Evolutionary conservation across 2,113 vertebrate genomes (phyloP), one percentile per base, ranked within the genome.

Genomic region (Lepisosteus osseus): DNA sequence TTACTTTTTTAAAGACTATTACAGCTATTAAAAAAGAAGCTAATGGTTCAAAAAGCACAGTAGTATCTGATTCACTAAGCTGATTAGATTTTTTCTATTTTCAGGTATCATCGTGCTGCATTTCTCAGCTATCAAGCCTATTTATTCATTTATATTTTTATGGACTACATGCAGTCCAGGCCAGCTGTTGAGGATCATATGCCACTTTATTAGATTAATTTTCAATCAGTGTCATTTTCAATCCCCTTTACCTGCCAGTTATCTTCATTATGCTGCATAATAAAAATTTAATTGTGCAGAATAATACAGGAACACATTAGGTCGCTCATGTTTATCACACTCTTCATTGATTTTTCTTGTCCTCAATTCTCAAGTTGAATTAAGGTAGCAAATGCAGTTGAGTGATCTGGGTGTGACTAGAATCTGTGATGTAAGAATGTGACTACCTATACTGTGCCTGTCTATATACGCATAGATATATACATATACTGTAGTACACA

Each of bases 181-280:
- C 84, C 84, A 87, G 85, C 88, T 88, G 86, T 79, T 88, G 82
- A 79, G 84, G 87, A 88, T 89, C 85, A 85, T 77, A 78, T 86
- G 86, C 83, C 74, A 74, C 74, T 85, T 88, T 87, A 91, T 90
- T 93, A 85, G 83, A 92, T 93, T 93, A 91, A 93, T 87, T 89
- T 88, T 82, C 81, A 79, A 87, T 84, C 84, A 82, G 77, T 57
- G 80, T 87, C 77, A 80, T 86, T 92, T 93, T 84, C 84, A 86
- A 77, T 87, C 75, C 79, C 84, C 78, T 85, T 89, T 87, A 89
- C 86, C 87, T 89, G 85, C 87, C 76, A 70, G 74, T 84, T 84
- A 82, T 76, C 70, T 84, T 86, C 85, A 91, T 92, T 88, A 94
- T 59, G 78, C 77, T 79, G 78, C 78, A 77, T 77, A 81, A 90